phyloP scores from a whole-genome alignment of 2,888 invertebrate species.

The Norana najaformis region DNA sequence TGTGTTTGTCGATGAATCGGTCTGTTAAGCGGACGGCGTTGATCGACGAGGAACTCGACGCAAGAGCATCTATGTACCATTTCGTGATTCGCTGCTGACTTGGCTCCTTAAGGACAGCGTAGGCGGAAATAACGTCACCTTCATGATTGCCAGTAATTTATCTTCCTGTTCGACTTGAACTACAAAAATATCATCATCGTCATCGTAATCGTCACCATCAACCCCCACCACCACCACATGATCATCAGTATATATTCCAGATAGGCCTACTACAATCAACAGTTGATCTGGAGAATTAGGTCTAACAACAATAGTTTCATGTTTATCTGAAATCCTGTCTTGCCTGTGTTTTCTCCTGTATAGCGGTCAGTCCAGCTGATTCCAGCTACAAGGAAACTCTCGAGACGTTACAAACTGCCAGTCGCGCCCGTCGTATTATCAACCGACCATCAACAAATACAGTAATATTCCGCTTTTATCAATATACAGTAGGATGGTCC shows the following conservation, averaged over 20 bases:
- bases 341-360: too few relatives aligned
- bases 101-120: constrained; percentile 16
- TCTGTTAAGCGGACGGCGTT: neutral
- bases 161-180: neutral
- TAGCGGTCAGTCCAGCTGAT: neutral
- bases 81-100: neutral
- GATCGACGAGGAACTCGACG: neutral
- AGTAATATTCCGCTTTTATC: neutral
- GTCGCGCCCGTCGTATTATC: neutral
- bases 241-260: too few relatives aligned
- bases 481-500: too few relatives aligned
- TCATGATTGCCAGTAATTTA: neutral
- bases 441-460: neutral
- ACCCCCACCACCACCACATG: too few relatives aligned
- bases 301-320: too few relatives aligned
- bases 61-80: constrained; percentile 20
- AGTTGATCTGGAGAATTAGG: too few relatives aligned
- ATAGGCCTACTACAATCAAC: too few relatives aligned
- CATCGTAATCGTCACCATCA: too few relatives aligned
- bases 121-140: neutral
- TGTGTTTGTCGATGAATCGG: neutral
- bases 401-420: neutral
- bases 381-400: neutral
- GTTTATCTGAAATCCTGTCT: too few relatives aligned
- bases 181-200: too few relatives aligned